phyloP scores from a whole-genome alignment of 2,797 vertebrate genomes.

The Pantherophis alleghaniensis region DNA sequence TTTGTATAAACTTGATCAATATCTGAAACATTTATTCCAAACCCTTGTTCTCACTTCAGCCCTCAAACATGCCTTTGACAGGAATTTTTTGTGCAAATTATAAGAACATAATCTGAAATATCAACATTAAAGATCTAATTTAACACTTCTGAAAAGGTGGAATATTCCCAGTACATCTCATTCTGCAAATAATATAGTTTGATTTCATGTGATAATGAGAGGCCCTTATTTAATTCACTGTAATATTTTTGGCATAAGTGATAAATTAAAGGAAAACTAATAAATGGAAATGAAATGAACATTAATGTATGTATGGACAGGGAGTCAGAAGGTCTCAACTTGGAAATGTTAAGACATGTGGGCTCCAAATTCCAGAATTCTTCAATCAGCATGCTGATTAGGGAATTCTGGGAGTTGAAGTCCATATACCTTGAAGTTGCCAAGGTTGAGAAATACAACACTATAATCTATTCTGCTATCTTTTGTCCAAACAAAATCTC shows the following conservation, averaged over 20 bases:
- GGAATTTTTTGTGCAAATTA: background rate
- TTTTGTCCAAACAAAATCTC: background rate
- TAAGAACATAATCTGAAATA: background rate
- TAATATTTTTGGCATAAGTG: background rate
- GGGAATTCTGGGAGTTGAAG: background rate
- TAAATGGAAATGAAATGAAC: background rate
- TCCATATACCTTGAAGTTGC: background rate
- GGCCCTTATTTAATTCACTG: background rate
- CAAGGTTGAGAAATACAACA: background rate
- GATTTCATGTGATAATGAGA: background rate
- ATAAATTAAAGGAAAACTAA: background rate
- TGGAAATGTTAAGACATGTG: background rate
- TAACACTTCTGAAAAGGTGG: background rate
- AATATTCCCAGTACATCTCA: background rate
- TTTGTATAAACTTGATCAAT: background rate
- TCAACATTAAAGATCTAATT: conserved; percentile 6
- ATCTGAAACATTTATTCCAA: background rate
- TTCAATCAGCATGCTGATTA: background rate
- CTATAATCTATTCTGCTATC: background rate
- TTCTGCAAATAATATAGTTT: background rate
- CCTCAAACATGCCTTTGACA: background rate
- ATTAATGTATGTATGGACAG: background rate
- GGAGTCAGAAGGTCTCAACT: background rate
- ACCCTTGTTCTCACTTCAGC: background rate
- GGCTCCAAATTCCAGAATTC: background rate